Evolutionary conservation across 2,888 invertebrate genomes (phyloP).

Genomic region (Theodoxus fluviatilis): DNA sequence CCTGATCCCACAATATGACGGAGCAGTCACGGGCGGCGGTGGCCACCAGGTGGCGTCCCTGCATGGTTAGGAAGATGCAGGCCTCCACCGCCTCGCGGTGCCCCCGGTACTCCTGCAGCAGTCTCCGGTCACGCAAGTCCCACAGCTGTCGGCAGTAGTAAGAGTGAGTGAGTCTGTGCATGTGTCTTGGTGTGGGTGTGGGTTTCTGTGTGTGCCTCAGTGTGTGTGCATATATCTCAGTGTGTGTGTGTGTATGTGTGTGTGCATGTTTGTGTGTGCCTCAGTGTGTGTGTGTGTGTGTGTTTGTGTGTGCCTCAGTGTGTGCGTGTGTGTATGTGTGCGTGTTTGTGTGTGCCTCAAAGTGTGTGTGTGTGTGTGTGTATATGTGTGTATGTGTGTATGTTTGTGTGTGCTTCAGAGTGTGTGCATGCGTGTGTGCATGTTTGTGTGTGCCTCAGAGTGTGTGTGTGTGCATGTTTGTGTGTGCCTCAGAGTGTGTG

Average conservation of each 20-base stretch:
- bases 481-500: neutral
- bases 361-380: too few species aligned
- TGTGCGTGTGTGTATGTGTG: neutral
- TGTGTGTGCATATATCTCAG: neutral
- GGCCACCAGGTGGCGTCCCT: constrained; percentile 49
- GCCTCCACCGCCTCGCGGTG: constrained; percentile 57
- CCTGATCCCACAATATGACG: constrained; percentile 64
- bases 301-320: neutral
- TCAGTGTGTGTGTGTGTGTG: neutral
- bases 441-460: too few species aligned
- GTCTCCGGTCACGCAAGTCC: constrained; percentile 48
- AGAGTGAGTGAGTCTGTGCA: neutral
- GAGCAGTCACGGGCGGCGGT: constrained; percentile 65
- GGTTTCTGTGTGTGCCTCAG: neutral
- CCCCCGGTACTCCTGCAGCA: constrained; percentile 56
- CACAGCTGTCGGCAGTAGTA: constrained; percentile 46
- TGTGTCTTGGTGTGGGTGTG: neutral
- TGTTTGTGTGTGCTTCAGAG: too few species aligned
- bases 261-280: constrained; percentile 4
- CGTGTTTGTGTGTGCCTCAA: too few species aligned
- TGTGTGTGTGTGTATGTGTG: constrained; percentile 18
- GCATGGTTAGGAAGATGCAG: constrained; percentile 54
- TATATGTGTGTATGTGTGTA: too few species aligned
- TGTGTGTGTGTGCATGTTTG: too few species aligned
- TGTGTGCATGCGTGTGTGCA: too few species aligned